Conservation (phyloP, 2,797 vertebrate genomes). For the Alectoris magna region DNA sequence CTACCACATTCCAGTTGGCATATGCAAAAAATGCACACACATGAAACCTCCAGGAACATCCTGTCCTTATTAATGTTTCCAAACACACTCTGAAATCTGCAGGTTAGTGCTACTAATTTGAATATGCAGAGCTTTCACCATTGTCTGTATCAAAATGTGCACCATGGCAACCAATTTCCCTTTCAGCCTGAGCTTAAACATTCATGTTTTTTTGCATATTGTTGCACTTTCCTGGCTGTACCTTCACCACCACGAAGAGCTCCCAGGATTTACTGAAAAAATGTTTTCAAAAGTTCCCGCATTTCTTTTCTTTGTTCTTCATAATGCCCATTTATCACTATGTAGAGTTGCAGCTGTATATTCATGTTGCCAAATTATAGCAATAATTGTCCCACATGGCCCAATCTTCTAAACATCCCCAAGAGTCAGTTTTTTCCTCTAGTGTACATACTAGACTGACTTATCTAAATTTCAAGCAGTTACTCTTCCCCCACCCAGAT, state of each 20-base stretch:
- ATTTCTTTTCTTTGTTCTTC: not conserved
- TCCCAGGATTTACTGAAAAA: not conserved
- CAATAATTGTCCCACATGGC: not conserved
- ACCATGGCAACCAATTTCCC: not conserved
- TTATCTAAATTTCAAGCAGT: not conserved
- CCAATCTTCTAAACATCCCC: not conserved
- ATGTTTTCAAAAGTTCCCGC: not conserved
- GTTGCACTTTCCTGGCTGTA: not conserved
- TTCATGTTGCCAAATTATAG: not conserved
- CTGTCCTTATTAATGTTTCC: not conserved
- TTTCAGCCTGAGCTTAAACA: not conserved
- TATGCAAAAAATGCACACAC: not conserved
- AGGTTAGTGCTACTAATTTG: not conserved
- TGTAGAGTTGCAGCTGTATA: not conserved
- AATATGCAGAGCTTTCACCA: not conserved
- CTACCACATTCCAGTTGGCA: not conserved
- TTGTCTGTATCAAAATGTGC: not conserved
- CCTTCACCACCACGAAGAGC: not conserved
- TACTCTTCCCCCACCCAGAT: not conserved
- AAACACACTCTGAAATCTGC: not conserved
- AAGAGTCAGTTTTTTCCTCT: rapidly evolving
- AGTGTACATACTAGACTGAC: not conserved
- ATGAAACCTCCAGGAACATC: not conserved
- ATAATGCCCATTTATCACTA: not conserved
- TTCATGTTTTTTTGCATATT: not conserved